Percentiles rank a stretch among this genome's conserved stretches.
phyloP scores from a whole-genome alignment of 2,797 vertebrate species.

The Scolopax bukidnonensis region DNA sequence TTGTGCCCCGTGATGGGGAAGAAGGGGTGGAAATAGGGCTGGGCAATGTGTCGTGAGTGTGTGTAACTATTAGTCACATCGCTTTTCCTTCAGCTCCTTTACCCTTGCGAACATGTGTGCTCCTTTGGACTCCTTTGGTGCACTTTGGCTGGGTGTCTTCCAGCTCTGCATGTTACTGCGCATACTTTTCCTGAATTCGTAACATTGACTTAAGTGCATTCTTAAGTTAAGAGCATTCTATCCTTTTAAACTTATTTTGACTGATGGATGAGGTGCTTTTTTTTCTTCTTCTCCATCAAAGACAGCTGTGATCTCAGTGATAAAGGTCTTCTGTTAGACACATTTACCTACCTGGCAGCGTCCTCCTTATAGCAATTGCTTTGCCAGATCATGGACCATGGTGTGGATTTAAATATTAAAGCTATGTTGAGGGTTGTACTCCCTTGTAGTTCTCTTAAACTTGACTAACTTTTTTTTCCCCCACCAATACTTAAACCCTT shows the following conservation, averaged over 20 bases:
- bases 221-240: neutral
- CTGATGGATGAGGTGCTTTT: neutral
- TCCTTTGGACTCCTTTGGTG: neutral
- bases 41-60: neutral
- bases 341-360: neutral
- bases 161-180: neutral
- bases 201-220: neutral
- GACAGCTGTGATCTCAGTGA: neutral
- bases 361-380: neutral
- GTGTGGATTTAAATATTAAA: neutral
- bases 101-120: neutral
- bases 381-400: neutral
- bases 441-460: neutral
- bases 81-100: neutral
- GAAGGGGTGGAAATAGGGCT: neutral
- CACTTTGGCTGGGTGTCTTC: neutral
- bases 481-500: neutral
- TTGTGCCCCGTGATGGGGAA: neutral
- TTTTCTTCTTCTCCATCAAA: neutral
- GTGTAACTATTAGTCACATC: neutral
- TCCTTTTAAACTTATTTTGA: neutral
- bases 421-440: neutral
- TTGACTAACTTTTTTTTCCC: neutral
- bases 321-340: conserved; percentile 22
- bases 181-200: neutral